Conservation (phyloP, 1,140 invertebrate genomes). For the Zaprionus taronus region DNA sequence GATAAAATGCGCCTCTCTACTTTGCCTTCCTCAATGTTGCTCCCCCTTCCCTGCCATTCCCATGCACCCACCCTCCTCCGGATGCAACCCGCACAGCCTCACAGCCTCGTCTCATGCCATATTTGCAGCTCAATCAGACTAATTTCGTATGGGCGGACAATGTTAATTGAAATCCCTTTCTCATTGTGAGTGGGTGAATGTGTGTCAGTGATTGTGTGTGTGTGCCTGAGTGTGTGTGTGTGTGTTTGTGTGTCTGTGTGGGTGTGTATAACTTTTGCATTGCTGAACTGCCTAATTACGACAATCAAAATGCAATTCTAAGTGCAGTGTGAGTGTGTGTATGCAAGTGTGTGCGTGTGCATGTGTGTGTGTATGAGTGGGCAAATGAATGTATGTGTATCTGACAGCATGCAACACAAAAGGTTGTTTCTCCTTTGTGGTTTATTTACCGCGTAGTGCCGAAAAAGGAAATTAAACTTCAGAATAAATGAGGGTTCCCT, state of each 20-base stretch:
- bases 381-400: slow-evolving; percentile 2
- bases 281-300: slow-evolving; percentile 34
- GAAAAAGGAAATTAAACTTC: slow-evolving; percentile 7
- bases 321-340: not conserved
- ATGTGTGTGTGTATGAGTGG: not conserved
- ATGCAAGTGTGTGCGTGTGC: not conserved
- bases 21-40: not conserved
- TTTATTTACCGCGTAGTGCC: not conserved
- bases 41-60: not conserved
- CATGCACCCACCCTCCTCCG: no score
- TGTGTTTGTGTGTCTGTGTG: slow-evolving; percentile 17
- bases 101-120: not conserved
- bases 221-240: not conserved
- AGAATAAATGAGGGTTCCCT: slow-evolving; percentile 3
- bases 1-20: slow-evolving; percentile 7
- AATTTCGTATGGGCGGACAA: slow-evolving; percentile 54
- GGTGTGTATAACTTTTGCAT: slow-evolving; percentile 52
- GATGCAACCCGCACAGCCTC: not conserved
- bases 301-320: slow-evolving; percentile 63
- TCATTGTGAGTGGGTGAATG: not conserved
- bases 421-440: slow-evolving; percentile 1
- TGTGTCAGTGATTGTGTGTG: not conserved
- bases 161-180: slow-evolving; percentile 49
- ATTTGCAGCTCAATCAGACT: slow-evolving; percentile 53
- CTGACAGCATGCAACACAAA: not conserved